Conservation (phyloP, 2,113 vertebrate species). For the Tetraodon nigroviridis region DNA sequence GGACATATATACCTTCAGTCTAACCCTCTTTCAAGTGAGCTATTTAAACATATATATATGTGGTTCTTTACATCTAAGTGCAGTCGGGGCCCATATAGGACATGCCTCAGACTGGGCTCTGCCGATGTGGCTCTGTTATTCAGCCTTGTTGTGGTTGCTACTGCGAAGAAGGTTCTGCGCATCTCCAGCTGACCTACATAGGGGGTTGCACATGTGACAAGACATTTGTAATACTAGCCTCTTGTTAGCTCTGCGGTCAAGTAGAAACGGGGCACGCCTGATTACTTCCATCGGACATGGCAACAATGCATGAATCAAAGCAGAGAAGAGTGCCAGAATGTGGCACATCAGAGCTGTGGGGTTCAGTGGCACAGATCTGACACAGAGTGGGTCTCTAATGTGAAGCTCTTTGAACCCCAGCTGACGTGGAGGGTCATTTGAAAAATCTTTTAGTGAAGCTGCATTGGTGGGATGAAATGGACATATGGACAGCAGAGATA, state of each 20-base stretch:
- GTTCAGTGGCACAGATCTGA: conserved; percentile 44
- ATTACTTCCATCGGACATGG: conserved; percentile 55
- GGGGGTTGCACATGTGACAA: conserved; percentile 33
- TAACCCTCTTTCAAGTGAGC: no score
- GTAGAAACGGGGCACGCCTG: conserved; percentile 53
- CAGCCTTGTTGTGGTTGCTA: conserved; percentile 44
- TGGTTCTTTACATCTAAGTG: not conserved
- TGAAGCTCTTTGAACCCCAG: conserved; percentile 39
- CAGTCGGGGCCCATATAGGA: conserved; percentile 10
- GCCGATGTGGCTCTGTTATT: conserved; percentile 14
- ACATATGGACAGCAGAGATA: conserved; percentile 15
- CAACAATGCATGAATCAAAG: conserved; percentile 58
- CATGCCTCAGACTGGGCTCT: conserved; percentile 14
- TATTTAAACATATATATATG: no score
- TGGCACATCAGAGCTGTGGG: conserved; percentile 39
- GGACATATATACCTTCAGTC: no score
- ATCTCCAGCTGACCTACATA: conserved; percentile 44
- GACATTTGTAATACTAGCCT: conserved; percentile 28
- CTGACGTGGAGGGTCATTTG: conserved; percentile 43
- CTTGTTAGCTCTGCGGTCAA: conserved; percentile 42
- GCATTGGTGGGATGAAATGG: conserved; percentile 41
- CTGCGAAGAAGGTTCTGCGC: conserved; percentile 37
- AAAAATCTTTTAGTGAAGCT: conserved; percentile 39
- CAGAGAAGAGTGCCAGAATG: conserved; percentile 47
- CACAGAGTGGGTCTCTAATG: conserved; percentile 50